Percentiles rank a stretch among this genome's conserved stretches.
These are phyloP conservation scores for Gymnarchus niloticus DNA, from an alignment of 2,113 vertebrate species.

Conservation along the genomic window DNA sequence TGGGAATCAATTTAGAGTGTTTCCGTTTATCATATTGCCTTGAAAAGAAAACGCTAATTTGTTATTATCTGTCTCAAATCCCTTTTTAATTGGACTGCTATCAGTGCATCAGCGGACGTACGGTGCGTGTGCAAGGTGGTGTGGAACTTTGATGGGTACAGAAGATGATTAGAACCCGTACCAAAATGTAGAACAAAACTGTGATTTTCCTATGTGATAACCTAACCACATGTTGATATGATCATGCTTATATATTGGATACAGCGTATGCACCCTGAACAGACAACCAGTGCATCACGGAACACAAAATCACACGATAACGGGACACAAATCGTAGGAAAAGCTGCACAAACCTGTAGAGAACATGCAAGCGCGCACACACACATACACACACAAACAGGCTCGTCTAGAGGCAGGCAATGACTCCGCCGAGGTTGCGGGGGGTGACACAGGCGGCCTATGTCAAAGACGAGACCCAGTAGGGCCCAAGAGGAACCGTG, in stretches of 20 bases:
- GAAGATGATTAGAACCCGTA: background rate
- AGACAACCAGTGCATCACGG: background rate
- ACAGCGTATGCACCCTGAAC: background rate
- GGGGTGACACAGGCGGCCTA: too few relatives aligned
- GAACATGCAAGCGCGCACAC: too few relatives aligned
- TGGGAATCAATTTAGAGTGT: conserved; percentile 62
- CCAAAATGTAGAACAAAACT: background rate
- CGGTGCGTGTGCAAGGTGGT: background rate
- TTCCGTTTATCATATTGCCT: conserved; percentile 61
- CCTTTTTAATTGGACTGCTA: conserved; percentile 66
- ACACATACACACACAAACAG: too few relatives aligned
- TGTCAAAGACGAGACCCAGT: too few relatives aligned
- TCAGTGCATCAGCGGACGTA: conserved; percentile 46
- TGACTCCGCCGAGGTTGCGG: too few relatives aligned
- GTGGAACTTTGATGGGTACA: background rate
- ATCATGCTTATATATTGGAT: background rate
- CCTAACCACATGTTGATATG: background rate
- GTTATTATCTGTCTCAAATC: conserved; percentile 66
- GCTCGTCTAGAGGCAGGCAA: too few relatives aligned
- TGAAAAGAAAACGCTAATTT: conserved; percentile 70
- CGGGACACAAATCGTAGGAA: background rate
- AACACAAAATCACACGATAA: background rate
- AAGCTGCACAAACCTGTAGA: background rate
- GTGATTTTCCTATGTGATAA: background rate
- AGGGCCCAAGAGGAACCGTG: background rate